Evolutionary conservation across 37 sponge, comb jelly and placozoan genomes (phyloP).

Genomic region (Axinella damicornis): DNA sequence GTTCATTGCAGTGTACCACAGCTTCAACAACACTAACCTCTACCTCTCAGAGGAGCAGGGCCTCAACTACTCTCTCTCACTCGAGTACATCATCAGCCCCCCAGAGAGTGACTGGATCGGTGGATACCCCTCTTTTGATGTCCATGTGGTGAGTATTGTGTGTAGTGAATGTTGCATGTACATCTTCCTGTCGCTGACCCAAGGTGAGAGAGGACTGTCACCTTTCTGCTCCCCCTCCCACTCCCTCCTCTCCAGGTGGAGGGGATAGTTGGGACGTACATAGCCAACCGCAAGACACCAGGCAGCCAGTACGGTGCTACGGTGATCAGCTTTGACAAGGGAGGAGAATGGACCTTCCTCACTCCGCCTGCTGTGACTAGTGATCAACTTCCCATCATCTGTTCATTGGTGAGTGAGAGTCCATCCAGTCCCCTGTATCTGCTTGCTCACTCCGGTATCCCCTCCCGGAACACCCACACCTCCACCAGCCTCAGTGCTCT

Average conservation of each 20-base stretch:
- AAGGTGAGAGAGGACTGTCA: too few species aligned
- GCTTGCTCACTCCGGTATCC: not conserved
- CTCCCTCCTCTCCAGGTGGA: constrained; percentile 42
- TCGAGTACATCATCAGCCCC: constrained; percentile 64
- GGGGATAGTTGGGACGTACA: constrained; percentile 79
- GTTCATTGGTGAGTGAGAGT: constrained; percentile 43
- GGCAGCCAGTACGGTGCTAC: constrained; percentile 17
- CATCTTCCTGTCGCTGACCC: too few species aligned
- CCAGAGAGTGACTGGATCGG: constrained; percentile 51
- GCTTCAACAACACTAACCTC: constrained; percentile 73
- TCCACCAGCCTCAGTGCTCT: constrained; percentile 70
- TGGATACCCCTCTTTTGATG: constrained; percentile 59
- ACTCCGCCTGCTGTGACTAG: constrained; percentile 61
- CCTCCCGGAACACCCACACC: not conserved
- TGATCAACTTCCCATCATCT: not conserved
- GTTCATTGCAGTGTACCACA: constrained; percentile 89
- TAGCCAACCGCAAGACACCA: constrained; percentile 65
- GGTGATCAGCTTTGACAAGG: constrained; percentile 86
- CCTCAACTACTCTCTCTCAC: constrained; percentile 75
- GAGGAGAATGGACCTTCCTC: constrained; percentile 74
- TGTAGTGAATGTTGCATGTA: too few species aligned
- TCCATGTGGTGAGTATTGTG: constrained; percentile 47
- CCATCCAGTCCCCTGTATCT: not conserved
- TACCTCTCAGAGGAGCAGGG: constrained; percentile 88
- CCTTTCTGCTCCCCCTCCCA: too few species aligned